A percentile compares a stretch with the other conserved stretches of the same genome.
Conservation (phyloP, 2,888 invertebrate genomes). For the Drosophila neotestacea region DNA sequence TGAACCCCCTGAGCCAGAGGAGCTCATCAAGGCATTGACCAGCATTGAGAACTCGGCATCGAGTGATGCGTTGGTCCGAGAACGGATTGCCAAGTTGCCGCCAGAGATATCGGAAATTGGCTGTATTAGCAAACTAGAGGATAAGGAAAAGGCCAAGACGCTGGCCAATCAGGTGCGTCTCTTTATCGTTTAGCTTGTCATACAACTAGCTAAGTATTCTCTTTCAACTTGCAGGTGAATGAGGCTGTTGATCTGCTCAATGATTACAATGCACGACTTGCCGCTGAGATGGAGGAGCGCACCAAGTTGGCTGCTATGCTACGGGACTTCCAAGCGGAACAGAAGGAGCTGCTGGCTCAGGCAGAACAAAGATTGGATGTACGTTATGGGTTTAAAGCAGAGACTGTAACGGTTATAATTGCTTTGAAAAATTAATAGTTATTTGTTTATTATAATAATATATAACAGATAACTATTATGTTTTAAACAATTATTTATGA, state of each 20-base stretch:
- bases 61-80: conserved; percentile 96
- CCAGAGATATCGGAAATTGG: conserved; percentile 97
- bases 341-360: conserved; percentile 93
- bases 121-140: conserved; percentile 93
- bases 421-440: too few species aligned
- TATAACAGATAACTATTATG: too few species aligned
- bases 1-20: conserved; percentile 96
- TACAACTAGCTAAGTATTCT: neutral
- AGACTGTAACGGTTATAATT: too few species aligned
- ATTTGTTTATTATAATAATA: too few species aligned
- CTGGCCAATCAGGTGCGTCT: conserved; percentile 90
- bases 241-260: conserved; percentile 94
- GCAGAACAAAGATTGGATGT: conserved; percentile 96
- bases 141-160: conserved; percentile 92
- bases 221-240: conserved; percentile 85
- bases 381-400: conserved; percentile 35
- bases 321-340: conserved; percentile 93
- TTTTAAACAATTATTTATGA: too few species aligned
- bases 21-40: conserved; percentile 92
- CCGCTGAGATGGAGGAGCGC: conserved; percentile 95
- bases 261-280: conserved; percentile 94
- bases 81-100: conserved; percentile 96
- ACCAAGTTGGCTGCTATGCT: conserved; percentile 94
- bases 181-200: fast-evolving
- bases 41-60: conserved; percentile 98